phyloP scores from a whole-genome alignment of 2,797 vertebrate species.

The Melanotaenia maccullochi region DNA sequence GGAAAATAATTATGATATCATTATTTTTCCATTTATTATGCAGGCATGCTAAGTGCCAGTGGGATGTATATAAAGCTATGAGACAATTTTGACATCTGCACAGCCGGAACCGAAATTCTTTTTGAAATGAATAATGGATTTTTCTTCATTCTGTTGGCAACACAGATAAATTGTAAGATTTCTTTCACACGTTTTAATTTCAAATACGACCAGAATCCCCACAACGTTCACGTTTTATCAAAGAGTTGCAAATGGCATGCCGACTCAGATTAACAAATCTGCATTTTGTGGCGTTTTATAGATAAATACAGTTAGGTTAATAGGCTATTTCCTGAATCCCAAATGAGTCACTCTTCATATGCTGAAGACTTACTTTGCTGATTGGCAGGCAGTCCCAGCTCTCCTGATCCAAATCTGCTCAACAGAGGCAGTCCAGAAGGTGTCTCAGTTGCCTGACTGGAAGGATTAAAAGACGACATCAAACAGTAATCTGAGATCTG shows the following conservation, averaged over 20 bases:
- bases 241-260: constrained; percentile 9
- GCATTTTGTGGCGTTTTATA: constrained; percentile 24
- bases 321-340: constrained; percentile 33
- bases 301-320: constrained; percentile 44
- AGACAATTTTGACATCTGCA: constrained; percentile 32
- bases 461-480: constrained; percentile 65
- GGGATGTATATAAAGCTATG: constrained; percentile 25
- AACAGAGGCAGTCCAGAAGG: constrained; percentile 58
- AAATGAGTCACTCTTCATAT: constrained; percentile 31
- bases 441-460: constrained; percentile 61
- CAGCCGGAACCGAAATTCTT: constrained; percentile 14
- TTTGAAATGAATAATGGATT: constrained; percentile 35
- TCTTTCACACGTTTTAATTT: constrained; percentile 35
- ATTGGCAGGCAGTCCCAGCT: constrained; percentile 57
- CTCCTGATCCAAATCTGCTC: constrained; percentile 66
- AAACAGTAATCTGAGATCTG: constrained; percentile 69
- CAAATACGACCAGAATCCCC: constrained; percentile 27
- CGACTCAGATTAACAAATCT: constrained; percentile 21
- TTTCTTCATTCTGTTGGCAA: constrained; percentile 18
- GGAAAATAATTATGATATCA: constrained; percentile 21
- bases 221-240: constrained; percentile 8
- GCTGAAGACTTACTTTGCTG: constrained; percentile 34
- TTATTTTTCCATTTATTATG: constrained; percentile 25
- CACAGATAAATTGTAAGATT: constrained; percentile 35
- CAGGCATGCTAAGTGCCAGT: constrained; percentile 12